phyloP scores from a whole-genome alignment of 2,113 vertebrate genomes.

The Nycticorax nycticorax region DNA sequence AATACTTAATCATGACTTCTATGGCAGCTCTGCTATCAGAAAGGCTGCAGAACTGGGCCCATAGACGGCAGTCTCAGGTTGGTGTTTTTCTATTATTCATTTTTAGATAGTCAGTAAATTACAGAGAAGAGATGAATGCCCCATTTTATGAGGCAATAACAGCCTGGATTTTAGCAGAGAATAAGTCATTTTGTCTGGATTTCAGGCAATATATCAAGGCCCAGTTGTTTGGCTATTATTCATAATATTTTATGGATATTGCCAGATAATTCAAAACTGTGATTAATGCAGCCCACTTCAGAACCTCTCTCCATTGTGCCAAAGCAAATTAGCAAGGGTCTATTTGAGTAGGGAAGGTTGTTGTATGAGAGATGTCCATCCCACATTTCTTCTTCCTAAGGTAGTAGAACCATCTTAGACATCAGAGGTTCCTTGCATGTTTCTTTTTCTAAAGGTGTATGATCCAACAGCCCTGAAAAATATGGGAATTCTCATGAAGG shows the following conservation, averaged over 20 bases:
- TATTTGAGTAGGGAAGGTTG: background rate
- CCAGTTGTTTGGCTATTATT: constrained; percentile 20
- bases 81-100: constrained; percentile 14
- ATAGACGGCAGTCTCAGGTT: background rate
- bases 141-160: constrained; percentile 27
- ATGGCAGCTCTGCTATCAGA: background rate
- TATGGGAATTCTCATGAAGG: background rate
- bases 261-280: background rate
- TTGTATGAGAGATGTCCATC: background rate
- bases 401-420: background rate
- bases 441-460: background rate
- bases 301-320: background rate
- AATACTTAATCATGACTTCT: background rate
- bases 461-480: background rate
- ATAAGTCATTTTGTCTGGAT: background rate
- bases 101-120: constrained; percentile 41
- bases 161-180: constrained; percentile 25
- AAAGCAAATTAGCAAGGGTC: background rate
- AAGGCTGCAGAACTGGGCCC: background rate
- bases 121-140: background rate
- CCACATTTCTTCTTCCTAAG: background rate
- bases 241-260: constrained; percentile 24
- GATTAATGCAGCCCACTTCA: background rate
- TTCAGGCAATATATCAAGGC: constrained; percentile 24
- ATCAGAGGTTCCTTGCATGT: background rate